Conservation (phyloP, 2,888 invertebrate species). For the Conchocele bisecta region DNA sequence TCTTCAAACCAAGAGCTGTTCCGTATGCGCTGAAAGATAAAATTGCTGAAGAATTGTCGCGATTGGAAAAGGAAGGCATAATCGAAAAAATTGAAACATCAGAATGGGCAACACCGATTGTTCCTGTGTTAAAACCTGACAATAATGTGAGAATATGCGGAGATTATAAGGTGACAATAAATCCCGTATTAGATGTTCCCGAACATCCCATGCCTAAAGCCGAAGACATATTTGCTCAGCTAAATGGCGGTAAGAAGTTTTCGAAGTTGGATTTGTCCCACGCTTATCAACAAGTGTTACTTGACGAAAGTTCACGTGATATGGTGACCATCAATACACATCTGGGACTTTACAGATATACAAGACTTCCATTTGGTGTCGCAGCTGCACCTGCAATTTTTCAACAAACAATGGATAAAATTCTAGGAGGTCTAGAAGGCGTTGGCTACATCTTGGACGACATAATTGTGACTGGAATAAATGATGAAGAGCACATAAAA, state of each 20-base stretch:
- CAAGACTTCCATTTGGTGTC: slow-evolving; percentile 21
- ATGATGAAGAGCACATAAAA: slow-evolving; percentile 9
- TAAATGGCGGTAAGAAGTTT: slow-evolving; percentile 1
- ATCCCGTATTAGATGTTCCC: slow-evolving; percentile 7
- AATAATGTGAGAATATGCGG: slow-evolving; percentile 35
- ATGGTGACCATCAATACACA: not conserved
- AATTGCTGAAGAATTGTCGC: slow-evolving; percentile 15
- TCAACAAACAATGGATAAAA: slow-evolving; percentile 17
- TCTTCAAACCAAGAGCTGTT: slow-evolving; percentile 20
- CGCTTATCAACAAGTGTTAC: slow-evolving; percentile 9
- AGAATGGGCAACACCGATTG: slow-evolving; percentile 22
- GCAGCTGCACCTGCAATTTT: slow-evolving; percentile 16
- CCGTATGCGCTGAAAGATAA: slow-evolving; percentile 19
- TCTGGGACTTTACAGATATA: slow-evolving; percentile 17
- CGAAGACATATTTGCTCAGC: not conserved
- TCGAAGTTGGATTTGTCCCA: slow-evolving; percentile 4
- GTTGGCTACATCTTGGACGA: slow-evolving; percentile 30
- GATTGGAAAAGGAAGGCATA: slow-evolving; percentile 10
- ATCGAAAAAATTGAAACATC: slow-evolving; percentile 12
- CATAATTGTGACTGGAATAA: slow-evolving; percentile 16
- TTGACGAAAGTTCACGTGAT: not conserved
- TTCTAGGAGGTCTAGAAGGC: slow-evolving; percentile 16
- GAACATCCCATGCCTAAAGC: slow-evolving; percentile 6
- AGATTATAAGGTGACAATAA: slow-evolving; percentile 48
- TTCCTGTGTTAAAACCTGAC: slow-evolving; percentile 1